A percentile compares a stretch with the other conserved stretches of the same genome.
Evolutionary conservation across 2,888 invertebrate species (phyloP).

Genomic region (Acanthosoma haemorrhoidale): DNA sequence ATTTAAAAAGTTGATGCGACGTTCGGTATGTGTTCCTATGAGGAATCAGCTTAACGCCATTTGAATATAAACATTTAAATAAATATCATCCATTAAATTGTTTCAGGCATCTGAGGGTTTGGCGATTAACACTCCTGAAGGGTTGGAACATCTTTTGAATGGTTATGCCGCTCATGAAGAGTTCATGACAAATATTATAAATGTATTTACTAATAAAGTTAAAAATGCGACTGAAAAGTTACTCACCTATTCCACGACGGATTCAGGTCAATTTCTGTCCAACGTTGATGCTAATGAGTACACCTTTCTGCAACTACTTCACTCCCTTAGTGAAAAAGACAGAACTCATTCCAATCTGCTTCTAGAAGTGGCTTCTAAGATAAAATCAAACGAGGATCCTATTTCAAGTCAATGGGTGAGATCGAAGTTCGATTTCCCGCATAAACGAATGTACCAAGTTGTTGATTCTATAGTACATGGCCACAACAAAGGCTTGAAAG

Average conservation of each 20-base stretch:
- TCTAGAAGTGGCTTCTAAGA: background rate
- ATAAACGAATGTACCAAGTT: background rate
- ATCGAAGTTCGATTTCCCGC: background rate
- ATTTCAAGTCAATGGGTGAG: background rate
- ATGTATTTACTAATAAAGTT: background rate
- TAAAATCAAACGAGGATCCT: background rate
- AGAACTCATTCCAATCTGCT: background rate
- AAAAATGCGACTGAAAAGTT: background rate
- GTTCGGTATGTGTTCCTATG: too few relatives aligned
- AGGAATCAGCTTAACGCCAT: too few relatives aligned
- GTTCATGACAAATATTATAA: background rate
- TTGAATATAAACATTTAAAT: too few relatives aligned
- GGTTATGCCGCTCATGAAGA: background rate
- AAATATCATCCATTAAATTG: too few relatives aligned
- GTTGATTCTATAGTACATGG: background rate
- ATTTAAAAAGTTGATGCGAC: too few relatives aligned
- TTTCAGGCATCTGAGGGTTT: background rate
- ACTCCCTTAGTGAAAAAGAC: background rate
- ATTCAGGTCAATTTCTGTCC: background rate
- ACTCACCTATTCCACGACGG: background rate
- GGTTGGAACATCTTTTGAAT: background rate
- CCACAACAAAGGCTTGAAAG: background rate
- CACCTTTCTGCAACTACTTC: background rate
- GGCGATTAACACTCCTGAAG: background rate
- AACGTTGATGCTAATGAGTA: background rate